These are phyloP conservation scores for Trichogramma dendrolimi DNA, from an alignment of 2,888 invertebrate species.

Conservation along the genomic window DNA sequence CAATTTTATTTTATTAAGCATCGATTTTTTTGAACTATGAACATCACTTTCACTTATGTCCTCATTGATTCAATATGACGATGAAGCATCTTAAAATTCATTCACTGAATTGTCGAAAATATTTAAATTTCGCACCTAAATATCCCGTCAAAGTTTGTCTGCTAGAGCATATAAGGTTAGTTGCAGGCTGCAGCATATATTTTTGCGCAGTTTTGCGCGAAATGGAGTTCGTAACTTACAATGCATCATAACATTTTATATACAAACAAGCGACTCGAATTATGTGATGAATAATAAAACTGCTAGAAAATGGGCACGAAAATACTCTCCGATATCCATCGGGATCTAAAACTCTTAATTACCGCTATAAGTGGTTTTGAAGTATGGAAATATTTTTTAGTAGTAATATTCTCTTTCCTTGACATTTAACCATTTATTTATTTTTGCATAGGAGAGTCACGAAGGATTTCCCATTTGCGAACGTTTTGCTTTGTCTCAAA, in stretches of 20 bases:
- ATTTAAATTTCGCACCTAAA: not conserved
- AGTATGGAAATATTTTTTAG: constrained; percentile 31
- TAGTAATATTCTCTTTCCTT: not conserved
- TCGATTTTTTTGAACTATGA: too few relatives aligned
- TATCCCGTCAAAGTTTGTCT: not conserved
- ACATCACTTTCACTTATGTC: too few relatives aligned
- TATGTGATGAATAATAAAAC: constrained; percentile 2
- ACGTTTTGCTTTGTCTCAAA: constrained; percentile 48
- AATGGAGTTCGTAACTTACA: too few relatives aligned
- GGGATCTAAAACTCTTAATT: constrained; percentile 46
- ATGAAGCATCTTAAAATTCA: too few relatives aligned
- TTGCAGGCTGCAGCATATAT: not conserved
- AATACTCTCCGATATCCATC: constrained; percentile 43
- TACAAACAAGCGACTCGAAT: not conserved
- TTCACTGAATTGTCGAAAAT: too few relatives aligned
- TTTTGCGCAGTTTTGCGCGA: too few relatives aligned
- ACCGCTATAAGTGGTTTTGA: constrained; percentile 44
- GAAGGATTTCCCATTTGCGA: constrained; percentile 51
- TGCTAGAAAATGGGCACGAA: constrained; percentile 41
- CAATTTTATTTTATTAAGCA: too few relatives aligned
- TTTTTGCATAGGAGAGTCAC: constrained; percentile 44
- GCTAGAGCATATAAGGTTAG: not conserved
- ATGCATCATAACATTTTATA: too few relatives aligned
- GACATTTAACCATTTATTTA: not conserved
- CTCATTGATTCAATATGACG: too few relatives aligned